Base-by-base conservation (phyloP, 2,113 vertebrate species). In the Mandrillus leucophaeus region DNA sequence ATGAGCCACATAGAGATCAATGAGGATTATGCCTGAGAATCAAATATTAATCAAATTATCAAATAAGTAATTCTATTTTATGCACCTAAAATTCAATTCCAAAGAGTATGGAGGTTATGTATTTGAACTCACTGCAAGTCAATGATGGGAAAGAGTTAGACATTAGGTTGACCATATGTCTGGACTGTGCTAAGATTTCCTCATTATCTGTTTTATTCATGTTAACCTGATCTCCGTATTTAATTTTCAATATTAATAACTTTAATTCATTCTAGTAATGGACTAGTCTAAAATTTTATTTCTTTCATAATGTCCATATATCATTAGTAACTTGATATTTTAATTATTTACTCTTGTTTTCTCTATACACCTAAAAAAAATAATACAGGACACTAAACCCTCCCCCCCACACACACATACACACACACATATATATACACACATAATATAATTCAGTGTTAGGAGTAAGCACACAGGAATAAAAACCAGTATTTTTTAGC, bases 331-430 rank as follows among this genome's bases (percentile, higher is more conserved):
- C 78, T 90, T 87, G 87, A 48, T 90, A 48, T 48, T n/a, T 83
- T 68, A 9, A 61, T 93, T 90, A 84, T 45, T 95, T 88, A 82
- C 30, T 12, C 48, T 61, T 68, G 0, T 0, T 25, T 92, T 95
- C 93, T 82, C 75, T 40, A 35, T 23, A 89, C 10, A 93, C 20
- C 25, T 91, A 43, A 84, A 92, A 92, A 98, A 93, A 97, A 85
- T n/a, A 68, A 82, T 6, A 64, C 0, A 7, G 22, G 64, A 80
- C 14, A 90, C 59, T 88, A 40, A 68, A 17, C 45, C 45, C 45
- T 45, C 45, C 45, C 45, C 8, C 45, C 45, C 2, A 45, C 11
- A 48, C 48, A 50, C 48, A 50, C 48, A 14, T 14, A 64, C 1
- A 75, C 14, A 70, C 48, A 70, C 48, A 82, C 3, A 82, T 45